Evolutionary conservation across 2,888 invertebrate genomes (phyloP), one percentile per base, ranked within the genome.

Genomic region (Ligdia adustata): DNA sequence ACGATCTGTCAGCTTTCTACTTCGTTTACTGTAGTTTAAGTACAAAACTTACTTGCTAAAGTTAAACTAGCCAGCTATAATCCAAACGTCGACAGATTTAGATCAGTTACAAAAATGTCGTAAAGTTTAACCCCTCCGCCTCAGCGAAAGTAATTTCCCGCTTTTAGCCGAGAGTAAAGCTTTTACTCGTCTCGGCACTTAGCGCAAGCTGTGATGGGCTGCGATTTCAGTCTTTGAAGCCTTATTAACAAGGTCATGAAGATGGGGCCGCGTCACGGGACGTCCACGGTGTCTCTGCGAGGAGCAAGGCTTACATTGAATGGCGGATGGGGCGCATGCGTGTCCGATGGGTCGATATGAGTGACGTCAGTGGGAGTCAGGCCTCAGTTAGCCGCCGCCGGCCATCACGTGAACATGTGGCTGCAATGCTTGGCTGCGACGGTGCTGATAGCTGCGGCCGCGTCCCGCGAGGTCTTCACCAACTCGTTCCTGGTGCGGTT

Each of bases 401-500:
- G 84, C 81, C 85, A 75, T 70, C 68, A 67, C 53, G 77, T 55
- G 72, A 90, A 74, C 83, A 89, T 89, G 90, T 89, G 87, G 89
- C 66, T 86, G 55, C 81, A 78, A 84, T 87, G 85, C 69, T 72
- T 86, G 74, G 80, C 87, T 70, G 79, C 77, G 38, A 78, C 79
- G 55, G 72, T 85, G 75, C 75, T 90, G 76, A 70, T 82, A 67
- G 79, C 82, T 63, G 79, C 79, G 66, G 75, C 68, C 62, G 77
- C 80, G 55, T 83, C 84, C 50, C 79, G 78, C 64, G 94, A 97
- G 78, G 94, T 99, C 69, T 97, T 98, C 91, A 99, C 98, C 80
- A 99, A 98, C 89, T 95, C 97, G 44, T 99, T 99, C 92, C 92
- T 97, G 80, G 98, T 99, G 68, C 93, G 95, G 67, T 95, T 98